A percentile compares a stretch with the other conserved stretches of the same genome.
Conservation (phyloP, 2,888 invertebrate species). For the Gerris lacustris region DNA sequence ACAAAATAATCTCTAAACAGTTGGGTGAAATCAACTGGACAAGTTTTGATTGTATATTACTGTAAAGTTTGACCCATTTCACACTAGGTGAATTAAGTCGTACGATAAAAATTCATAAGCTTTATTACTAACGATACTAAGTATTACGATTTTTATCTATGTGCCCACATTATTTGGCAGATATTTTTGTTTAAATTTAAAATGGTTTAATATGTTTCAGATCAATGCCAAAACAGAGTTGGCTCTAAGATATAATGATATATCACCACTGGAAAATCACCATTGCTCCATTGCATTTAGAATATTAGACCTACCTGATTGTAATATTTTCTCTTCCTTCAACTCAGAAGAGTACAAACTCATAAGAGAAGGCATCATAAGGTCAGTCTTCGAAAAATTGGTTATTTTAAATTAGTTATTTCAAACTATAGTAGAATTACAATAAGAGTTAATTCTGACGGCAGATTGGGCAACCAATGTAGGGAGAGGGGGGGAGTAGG, state of each 20-base stretch:
- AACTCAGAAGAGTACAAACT: conserved; percentile 36
- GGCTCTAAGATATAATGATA: conserved; percentile 72
- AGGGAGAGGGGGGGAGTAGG: too few species aligned
- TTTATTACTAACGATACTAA: too few species aligned
- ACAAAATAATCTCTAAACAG: too few species aligned
- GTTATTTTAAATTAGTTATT: neutral
- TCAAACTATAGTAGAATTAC: neutral
- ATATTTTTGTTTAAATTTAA: too few species aligned
- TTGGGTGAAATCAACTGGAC: too few species aligned
- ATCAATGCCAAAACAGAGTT: conserved; percentile 73
- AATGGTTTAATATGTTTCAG: conserved; percentile 33
- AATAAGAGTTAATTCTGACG: neutral
- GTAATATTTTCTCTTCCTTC: conserved; percentile 63
- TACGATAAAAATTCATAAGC: too few species aligned
- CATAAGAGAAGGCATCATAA: conserved; percentile 63
- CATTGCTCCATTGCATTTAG: conserved; percentile 75
- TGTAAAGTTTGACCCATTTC: too few species aligned
- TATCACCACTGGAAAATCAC: conserved; percentile 73
- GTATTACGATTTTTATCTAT: too few species aligned
- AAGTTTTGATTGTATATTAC: too few species aligned
- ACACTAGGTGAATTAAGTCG: too few species aligned
- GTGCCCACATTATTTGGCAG: too few species aligned
- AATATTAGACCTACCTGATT: conserved; percentile 62
- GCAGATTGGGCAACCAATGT: too few species aligned
- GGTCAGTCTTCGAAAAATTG: conserved; percentile 13